phyloP scores from a whole-genome alignment of 2,797 vertebrate species.

The Ctenosaura bakeri region DNA sequence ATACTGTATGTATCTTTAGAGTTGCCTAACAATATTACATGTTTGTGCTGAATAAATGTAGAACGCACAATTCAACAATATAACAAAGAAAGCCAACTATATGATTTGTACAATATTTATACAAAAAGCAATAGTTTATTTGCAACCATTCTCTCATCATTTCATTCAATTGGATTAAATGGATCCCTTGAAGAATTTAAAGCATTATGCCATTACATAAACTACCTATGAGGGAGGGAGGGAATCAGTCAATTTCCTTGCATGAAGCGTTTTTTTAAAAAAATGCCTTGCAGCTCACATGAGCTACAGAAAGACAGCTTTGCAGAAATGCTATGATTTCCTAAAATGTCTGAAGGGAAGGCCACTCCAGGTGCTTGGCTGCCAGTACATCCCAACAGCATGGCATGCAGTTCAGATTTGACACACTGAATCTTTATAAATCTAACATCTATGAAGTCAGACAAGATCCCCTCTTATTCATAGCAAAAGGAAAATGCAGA shows the following conservation, averaged over 20 bases:
- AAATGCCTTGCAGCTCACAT: conserved; percentile 42
- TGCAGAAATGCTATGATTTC: conserved; percentile 65
- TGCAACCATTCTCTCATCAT: background rate
- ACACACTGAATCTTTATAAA: conserved; percentile 72
- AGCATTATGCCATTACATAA: background rate
- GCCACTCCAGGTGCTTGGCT: conserved; percentile 73
- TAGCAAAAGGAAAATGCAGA: conserved; percentile 73
- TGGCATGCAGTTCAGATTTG: conserved; percentile 64
- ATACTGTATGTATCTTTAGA: background rate
- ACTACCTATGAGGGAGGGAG: background rate
- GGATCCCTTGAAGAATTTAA: background rate
- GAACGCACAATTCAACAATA: background rate
- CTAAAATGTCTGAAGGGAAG: conserved; percentile 68
- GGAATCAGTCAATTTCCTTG: conserved; percentile 60
- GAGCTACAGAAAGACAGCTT: conserved; percentile 52
- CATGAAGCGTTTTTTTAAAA: conserved; percentile 43
- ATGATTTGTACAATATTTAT: background rate
- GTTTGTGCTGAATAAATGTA: background rate
- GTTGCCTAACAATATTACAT: background rate
- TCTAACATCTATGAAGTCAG: conserved; percentile 73
- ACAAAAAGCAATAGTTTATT: background rate
- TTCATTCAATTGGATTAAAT: conserved; percentile 3
- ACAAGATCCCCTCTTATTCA: conserved; percentile 76
- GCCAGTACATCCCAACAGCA: conserved; percentile 61
- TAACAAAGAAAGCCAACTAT: background rate